Conservation (phyloP, 2,888 invertebrate genomes). For the Cistogaster globosa region DNA sequence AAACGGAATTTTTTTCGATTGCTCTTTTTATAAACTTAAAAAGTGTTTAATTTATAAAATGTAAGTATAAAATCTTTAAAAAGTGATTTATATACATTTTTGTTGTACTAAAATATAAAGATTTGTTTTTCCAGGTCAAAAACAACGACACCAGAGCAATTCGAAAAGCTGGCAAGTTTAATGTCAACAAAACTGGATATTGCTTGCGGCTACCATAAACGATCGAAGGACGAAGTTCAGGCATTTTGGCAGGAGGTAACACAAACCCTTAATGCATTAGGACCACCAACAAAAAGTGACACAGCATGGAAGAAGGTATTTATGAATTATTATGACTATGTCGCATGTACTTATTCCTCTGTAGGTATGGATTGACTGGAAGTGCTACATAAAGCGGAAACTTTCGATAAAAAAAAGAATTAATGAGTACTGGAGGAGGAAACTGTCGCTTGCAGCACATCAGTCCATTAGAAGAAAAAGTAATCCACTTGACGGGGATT, state of each 20-base stretch:
- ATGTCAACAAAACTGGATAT: conserved; percentile 36
- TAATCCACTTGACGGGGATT: conserved; percentile 11
- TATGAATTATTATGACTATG: no score
- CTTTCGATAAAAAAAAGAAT: conserved; percentile 40
- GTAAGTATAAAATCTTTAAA: neutral
- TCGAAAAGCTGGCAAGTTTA: conserved; percentile 37
- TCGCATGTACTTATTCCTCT: no score
- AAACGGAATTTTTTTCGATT: conserved; percentile 3
- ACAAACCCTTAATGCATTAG: no score
- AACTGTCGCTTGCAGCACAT: conserved; percentile 44
- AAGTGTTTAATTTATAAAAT: neutral
- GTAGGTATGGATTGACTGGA: conserved; percentile 40
- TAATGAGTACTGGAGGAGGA: conserved; percentile 48
- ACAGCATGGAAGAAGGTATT: no score
- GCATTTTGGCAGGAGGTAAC: no score
- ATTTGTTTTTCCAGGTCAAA: conserved; percentile 27
- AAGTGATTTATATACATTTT: conserved; percentile 10
- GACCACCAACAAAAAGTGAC: no score
- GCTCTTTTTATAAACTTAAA: neutral
- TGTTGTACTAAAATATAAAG: conserved; percentile 9
- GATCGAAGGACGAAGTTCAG: conserved; percentile 32
- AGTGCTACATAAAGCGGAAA: conserved; percentile 48
- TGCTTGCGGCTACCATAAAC: conserved; percentile 41
- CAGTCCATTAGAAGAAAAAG: conserved; percentile 3
- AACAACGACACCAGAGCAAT: conserved; percentile 39